Evolutionary conservation across 2,888 invertebrate genomes (phyloP).

Genomic region (Danaus chrysippus): DNA sequence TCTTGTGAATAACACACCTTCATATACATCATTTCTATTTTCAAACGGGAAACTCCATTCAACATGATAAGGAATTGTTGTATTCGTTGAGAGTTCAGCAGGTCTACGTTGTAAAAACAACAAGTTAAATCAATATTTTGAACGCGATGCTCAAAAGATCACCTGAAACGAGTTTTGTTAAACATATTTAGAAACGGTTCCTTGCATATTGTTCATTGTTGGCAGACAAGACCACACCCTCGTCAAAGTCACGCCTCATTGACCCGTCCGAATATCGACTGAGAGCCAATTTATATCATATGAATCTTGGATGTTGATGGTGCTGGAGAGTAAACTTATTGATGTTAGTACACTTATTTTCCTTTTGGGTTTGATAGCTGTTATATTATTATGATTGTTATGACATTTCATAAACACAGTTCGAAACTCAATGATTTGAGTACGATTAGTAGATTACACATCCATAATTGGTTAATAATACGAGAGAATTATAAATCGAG

Average conservation of each 20-base stretch:
- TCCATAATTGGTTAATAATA: too few species aligned
- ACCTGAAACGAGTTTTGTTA: constrained; percentile 66
- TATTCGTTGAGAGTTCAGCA: too few species aligned
- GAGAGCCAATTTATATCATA: constrained; percentile 74
- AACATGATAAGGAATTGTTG: too few species aligned
- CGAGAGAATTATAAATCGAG: too few species aligned
- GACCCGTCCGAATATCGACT: constrained; percentile 69
- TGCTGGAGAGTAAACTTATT: constrained; percentile 60
- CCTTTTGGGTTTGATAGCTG: constrained; percentile 8
- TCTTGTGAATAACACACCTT: too few species aligned
- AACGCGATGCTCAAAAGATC: constrained; percentile 34
- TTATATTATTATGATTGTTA: constrained; percentile 7
- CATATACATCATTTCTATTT: too few species aligned
- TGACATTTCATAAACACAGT: background rate
- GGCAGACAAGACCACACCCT: constrained; percentile 56
- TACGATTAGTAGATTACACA: too few species aligned
- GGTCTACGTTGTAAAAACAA: too few species aligned
- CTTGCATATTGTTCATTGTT: constrained; percentile 64
- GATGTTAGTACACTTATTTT: constrained; percentile 42
- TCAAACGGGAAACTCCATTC: too few species aligned
- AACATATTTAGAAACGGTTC: constrained; percentile 58
- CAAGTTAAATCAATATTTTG: background rate
- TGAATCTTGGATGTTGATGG: constrained; percentile 65
- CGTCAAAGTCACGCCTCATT: constrained; percentile 76
- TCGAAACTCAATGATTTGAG: too few species aligned